Evolutionary conservation across 2,797 vertebrate species (phyloP).

Genomic region (Gymnothorax javanicus): DNA sequence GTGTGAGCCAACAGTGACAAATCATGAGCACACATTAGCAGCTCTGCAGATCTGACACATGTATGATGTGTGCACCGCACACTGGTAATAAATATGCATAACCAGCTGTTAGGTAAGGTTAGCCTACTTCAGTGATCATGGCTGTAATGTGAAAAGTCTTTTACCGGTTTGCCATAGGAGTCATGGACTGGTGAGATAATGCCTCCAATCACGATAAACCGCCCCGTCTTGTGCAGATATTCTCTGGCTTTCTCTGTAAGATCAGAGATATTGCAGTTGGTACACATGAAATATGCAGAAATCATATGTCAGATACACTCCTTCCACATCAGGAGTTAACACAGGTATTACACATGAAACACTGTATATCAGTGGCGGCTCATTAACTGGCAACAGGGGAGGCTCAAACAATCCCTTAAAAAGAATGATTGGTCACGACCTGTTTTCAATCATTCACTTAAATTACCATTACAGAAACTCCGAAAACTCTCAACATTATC

Average conservation of each 20-base stretch:
- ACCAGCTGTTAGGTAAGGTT: too few species aligned
- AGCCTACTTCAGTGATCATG: background rate
- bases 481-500: too few species aligned
- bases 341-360: background rate
- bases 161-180: slow-evolving; percentile 93
- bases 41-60: background rate
- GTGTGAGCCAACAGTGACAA: background rate
- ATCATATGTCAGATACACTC: background rate
- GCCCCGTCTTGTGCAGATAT: slow-evolving; percentile 90
- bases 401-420: too few species aligned
- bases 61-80: background rate
- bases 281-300: background rate
- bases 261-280: slow-evolving; percentile 30
- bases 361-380: too few species aligned
- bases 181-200: slow-evolving; percentile 97
- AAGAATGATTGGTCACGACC: too few species aligned
- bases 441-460: too few species aligned
- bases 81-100: background rate
- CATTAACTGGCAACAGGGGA: too few species aligned
- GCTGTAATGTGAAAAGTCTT: slow-evolving; percentile 37
- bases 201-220: slow-evolving; percentile 96
- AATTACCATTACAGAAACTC: too few species aligned
- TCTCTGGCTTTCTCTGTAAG: slow-evolving; percentile 91
- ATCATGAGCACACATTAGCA: background rate
- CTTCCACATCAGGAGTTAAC: too few species aligned